phyloP scores from a whole-genome alignment of 2,797 vertebrate species.

The Microcaecilia unicolor region DNA sequence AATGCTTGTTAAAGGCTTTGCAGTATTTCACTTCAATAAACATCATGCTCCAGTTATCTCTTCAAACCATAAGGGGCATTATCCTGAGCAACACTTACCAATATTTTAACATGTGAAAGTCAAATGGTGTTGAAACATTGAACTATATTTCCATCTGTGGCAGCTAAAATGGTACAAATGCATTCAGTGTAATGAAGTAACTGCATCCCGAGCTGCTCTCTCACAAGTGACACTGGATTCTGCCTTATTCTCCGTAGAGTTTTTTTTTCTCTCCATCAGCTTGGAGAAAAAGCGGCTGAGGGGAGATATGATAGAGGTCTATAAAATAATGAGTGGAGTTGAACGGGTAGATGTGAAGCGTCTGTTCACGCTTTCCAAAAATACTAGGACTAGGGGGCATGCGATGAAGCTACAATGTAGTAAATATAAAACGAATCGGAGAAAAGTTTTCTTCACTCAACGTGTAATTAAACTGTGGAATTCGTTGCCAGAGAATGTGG shows the following conservation, averaged over 20 bases:
- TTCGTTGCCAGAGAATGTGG: too few species aligned
- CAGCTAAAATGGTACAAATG: conserved; percentile 65
- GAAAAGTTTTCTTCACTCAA: too few species aligned
- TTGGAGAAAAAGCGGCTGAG: too few species aligned
- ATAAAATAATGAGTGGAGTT: too few species aligned
- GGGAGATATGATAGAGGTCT: too few species aligned
- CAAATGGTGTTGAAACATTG: conserved; percentile 87
- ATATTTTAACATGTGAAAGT: conserved; percentile 85
- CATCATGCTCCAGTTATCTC: conserved; percentile 66
- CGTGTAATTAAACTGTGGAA: too few species aligned
- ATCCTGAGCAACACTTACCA: conserved; percentile 65
- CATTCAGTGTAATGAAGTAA: conserved; percentile 71
- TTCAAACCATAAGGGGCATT: conserved; percentile 54
- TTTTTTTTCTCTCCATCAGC: conserved; percentile 30
- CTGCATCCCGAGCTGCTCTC: conserved; percentile 66
- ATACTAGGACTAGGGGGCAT: too few species aligned
- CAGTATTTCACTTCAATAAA: conserved; percentile 64
- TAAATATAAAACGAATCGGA: too few species aligned
- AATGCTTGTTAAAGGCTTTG: conserved; percentile 67
- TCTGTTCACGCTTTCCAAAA: too few species aligned
- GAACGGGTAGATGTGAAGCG: too few species aligned
- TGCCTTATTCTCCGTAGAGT: conserved; percentile 32
- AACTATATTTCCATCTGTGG: conserved; percentile 84
- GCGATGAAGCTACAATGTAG: too few species aligned
- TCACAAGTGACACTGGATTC: conserved; percentile 69